Percentiles rank a stretch among this genome's conserved stretches.
These are phyloP conservation scores for Cremastobaeus sp. DNA, from an alignment of 2,888 invertebrate genomes.

Conservation along the genomic window DNA sequence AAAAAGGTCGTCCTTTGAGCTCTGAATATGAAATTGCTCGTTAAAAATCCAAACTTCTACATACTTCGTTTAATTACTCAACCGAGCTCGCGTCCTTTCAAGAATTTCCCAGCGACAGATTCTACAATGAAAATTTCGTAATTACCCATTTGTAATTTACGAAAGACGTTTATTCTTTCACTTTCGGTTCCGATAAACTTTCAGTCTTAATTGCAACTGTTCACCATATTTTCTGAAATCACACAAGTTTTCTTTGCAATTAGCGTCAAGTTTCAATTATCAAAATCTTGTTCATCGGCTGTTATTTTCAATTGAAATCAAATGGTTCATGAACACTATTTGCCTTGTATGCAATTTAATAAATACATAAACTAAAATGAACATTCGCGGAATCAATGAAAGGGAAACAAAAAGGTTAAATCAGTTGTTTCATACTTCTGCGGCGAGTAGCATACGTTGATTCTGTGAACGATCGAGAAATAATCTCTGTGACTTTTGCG, in stretches of 20 bases:
- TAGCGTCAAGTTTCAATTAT: too few species aligned
- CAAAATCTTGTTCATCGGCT: too few species aligned
- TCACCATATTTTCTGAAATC: neutral
- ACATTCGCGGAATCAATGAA: too few species aligned
- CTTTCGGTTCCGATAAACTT: constrained; percentile 2
- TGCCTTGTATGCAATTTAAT: too few species aligned
- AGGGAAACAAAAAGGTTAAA: neutral
- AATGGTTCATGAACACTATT: too few species aligned
- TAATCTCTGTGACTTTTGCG: constrained; percentile 44
- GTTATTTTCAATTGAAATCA: too few species aligned
- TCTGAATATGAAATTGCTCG: neutral
- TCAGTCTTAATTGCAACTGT: neutral
- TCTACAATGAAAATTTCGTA: neutral
- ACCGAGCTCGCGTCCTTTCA: neutral
- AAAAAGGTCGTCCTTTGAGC: neutral
- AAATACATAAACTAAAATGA: too few species aligned
- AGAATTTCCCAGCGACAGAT: neutral
- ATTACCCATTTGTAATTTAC: constrained; percentile 8
- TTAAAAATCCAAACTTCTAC: neutral
- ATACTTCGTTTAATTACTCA: constrained; percentile 6
- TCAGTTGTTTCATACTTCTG: neutral
- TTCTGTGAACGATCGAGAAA: constrained; percentile 15
- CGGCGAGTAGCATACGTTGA: constrained; percentile 11
- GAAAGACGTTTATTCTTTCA: constrained; percentile 5
- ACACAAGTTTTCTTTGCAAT: too few species aligned